phyloP scores from a whole-genome alignment of 1,140 invertebrate species.

The Contarinia nasturtii region DNA sequence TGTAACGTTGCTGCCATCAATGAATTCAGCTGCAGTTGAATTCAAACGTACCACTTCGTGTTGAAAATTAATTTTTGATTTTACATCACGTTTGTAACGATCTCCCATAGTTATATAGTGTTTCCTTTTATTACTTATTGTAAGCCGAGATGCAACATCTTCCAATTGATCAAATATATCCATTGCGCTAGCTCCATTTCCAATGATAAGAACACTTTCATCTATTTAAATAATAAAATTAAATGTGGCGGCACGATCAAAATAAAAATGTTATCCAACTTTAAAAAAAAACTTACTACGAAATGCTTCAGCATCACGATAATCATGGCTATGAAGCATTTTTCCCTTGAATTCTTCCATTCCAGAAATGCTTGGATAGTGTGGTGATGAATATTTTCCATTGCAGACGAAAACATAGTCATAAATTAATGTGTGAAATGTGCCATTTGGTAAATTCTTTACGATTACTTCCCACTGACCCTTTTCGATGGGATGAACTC shows the following conservation, averaged over 20 bases:
- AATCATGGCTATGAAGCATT: conserved; percentile 45
- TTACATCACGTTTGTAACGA: neutral
- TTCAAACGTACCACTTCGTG: conserved; percentile 13
- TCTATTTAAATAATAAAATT: conserved; percentile 8
- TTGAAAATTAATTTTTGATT: conserved; percentile 23
- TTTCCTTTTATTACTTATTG: too few species aligned
- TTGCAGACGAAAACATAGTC: neutral
- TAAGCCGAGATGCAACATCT: neutral
- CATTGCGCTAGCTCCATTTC: conserved; percentile 42
- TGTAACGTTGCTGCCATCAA: conserved; percentile 24
- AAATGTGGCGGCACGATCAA: neutral
- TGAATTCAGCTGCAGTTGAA: conserved; percentile 20
- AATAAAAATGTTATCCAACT: too few species aligned
- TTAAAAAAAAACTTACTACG: neutral
- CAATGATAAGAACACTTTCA: conserved; percentile 42
- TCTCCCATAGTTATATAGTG: too few species aligned
- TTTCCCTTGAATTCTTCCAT: neutral
- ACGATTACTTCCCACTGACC: neutral
- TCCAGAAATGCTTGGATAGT: neutral
- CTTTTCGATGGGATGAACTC: neutral
- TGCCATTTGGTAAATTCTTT: neutral
- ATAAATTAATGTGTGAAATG: neutral
- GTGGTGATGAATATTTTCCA: neutral
- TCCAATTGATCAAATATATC: conserved; percentile 32
- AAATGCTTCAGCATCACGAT: conserved; percentile 30